phyloP scores from a whole-genome alignment of 2,797 vertebrate genomes.

The Setipinna tenuifilis region DNA sequence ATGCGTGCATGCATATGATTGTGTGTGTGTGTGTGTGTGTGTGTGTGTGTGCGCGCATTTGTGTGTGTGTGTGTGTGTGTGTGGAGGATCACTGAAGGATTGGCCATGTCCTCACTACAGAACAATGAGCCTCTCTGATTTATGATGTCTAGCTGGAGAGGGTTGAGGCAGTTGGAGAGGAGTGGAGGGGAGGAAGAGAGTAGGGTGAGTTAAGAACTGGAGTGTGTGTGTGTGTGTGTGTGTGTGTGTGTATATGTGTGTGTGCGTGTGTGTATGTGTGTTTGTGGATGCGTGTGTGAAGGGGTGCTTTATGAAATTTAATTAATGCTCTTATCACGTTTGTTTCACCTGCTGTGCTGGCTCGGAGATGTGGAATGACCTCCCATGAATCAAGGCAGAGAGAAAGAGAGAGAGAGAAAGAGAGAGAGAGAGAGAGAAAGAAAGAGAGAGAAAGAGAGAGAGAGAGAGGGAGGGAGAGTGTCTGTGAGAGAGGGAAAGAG shows the following conservation, averaged over 20 bases:
- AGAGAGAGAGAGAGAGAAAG: neutral
- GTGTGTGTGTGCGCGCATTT: no score
- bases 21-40: no score
- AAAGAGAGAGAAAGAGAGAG: no score
- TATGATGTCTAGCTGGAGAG: slow-evolving; percentile 42
- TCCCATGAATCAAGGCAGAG: slow-evolving; percentile 39
- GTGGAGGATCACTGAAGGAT: slow-evolving; percentile 50
- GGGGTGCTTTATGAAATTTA: slow-evolving; percentile 48
- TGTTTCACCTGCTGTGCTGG: slow-evolving; percentile 49
- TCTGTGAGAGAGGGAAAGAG: no score
- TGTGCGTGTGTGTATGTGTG: neutral
- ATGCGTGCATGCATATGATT: no score
- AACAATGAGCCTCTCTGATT: slow-evolving; percentile 44
- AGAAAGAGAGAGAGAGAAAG: neutral
- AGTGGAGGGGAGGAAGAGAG: slow-evolving; percentile 15
- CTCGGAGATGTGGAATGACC: slow-evolving; percentile 42
- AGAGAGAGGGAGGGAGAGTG: no score
- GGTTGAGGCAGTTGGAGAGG: neutral
- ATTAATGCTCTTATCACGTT: slow-evolving; percentile 57
- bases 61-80: no score
- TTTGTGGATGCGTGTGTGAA: neutral
- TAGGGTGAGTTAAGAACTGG: slow-evolving; percentile 7
- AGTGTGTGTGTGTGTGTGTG: neutral
- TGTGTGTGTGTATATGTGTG: neutral
- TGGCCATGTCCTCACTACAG: slow-evolving; percentile 27